These are phyloP conservation scores for Paradoxurus hermaphroditus DNA, from an alignment of 2,113 vertebrate species.

Conservation along the genomic window DNA sequence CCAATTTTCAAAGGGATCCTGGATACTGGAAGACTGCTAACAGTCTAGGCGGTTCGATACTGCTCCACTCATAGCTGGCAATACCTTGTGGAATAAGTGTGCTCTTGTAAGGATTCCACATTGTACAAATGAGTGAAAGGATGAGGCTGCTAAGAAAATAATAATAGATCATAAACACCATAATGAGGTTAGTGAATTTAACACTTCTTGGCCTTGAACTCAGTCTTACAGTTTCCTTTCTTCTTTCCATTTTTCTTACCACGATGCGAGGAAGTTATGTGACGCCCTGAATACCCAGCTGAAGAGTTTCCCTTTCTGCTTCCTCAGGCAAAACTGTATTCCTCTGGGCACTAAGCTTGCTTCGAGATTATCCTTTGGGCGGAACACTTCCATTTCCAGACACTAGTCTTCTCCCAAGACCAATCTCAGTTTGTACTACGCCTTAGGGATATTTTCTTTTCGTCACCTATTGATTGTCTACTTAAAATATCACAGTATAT, in stretches of 20 bases:
- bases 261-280: background rate
- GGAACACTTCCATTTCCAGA: constrained; percentile 2
- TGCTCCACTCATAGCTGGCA: constrained; percentile 68
- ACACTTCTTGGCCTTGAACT: constrained; percentile 11
- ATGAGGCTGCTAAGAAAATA: constrained; percentile 36
- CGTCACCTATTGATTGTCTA: constrained; percentile 13
- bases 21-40: constrained; percentile 57
- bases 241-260: constrained; percentile 13
- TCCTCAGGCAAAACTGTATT: background rate
- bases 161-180: background rate
- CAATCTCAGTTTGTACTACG: background rate
- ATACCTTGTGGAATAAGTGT: constrained; percentile 59
- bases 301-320: constrained; percentile 5
- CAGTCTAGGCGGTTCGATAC: constrained; percentile 48
- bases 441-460: constrained; percentile 20
- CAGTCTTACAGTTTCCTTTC: background rate
- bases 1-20: constrained; percentile 53
- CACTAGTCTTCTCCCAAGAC: background rate
- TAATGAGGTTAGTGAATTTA: constrained; percentile 17
- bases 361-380: background rate
- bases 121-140: constrained; percentile 28
- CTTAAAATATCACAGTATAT: constrained; percentile 1
- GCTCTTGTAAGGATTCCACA: constrained; percentile 16
- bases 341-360: background rate
- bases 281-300: background rate